Conservation (phyloP, 2,797 vertebrate species). For the Mycteria americana region DNA sequence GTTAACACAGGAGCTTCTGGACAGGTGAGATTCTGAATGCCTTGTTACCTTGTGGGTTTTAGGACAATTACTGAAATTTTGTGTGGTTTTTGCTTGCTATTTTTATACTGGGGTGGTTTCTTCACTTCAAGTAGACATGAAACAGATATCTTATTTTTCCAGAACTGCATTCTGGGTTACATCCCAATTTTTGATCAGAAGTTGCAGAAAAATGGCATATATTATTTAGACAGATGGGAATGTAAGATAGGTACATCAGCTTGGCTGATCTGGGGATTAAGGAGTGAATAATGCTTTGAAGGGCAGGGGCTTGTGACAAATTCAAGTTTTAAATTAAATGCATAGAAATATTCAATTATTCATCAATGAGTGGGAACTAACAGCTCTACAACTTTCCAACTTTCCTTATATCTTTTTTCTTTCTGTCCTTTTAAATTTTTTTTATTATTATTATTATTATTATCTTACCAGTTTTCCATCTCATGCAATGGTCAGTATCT, state of each 20-base stretch:
- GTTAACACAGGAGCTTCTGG: background rate
- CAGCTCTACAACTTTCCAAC: background rate
- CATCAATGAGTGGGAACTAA: background rate
- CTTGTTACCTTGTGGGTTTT: background rate
- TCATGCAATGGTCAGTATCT: background rate
- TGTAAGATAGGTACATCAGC: background rate
- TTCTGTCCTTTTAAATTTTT: background rate
- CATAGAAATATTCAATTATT: background rate
- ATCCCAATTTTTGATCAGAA: background rate
- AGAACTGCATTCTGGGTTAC: background rate
- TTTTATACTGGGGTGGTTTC: background rate
- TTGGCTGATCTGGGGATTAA: background rate
- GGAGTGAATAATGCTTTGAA: background rate
- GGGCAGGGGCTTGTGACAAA: background rate
- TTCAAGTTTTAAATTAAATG: background rate
- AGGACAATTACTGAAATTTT: background rate
- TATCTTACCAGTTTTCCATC: background rate
- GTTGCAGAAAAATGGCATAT: background rate
- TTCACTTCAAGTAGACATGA: background rate
- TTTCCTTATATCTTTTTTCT: background rate
- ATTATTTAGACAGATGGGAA: background rate
- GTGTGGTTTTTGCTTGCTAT: accelerated
- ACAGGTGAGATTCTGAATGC: background rate
- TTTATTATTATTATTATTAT: background rate
- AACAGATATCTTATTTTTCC: background rate